phyloP scores from a whole-genome alignment of 2,797 vertebrate genomes.

The Monodelphis domestica region DNA sequence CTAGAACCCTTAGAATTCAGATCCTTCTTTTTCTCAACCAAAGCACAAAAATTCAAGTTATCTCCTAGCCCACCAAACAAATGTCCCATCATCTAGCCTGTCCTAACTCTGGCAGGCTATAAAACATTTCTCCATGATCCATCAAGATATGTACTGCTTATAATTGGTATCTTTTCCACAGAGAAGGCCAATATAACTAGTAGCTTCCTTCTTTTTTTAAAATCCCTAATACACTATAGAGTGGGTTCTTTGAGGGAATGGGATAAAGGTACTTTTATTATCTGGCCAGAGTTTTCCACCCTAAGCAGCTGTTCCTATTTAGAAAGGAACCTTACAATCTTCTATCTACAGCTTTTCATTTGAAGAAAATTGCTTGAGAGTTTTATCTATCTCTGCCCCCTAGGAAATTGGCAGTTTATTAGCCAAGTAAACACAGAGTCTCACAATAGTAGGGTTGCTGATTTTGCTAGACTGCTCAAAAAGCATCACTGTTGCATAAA shows the following conservation, averaged over 20 bases:
- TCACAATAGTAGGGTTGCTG: constrained; percentile 51
- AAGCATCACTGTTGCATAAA: constrained; percentile 72
- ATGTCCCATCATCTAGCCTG: background rate
- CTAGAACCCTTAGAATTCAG: background rate
- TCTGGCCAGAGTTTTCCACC: background rate
- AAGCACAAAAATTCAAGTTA: background rate
- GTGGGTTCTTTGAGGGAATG: constrained; percentile 28
- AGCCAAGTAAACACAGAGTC: constrained; percentile 49
- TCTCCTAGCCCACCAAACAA: background rate
- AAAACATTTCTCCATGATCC: background rate
- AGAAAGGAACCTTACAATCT: constrained; percentile 28
- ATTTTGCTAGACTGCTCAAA: constrained; percentile 71
- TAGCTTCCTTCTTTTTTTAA: background rate
- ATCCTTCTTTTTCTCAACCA: background rate
- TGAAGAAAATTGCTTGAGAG: constrained; percentile 48
- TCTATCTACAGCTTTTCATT: constrained; percentile 50
- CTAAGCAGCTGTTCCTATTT: constrained; percentile 13
- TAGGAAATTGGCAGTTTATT: constrained; percentile 41
- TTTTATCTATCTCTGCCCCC: constrained; percentile 19
- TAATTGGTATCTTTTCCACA: background rate
- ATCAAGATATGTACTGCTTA: background rate
- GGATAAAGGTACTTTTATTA: constrained; percentile 20
- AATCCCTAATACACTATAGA: background rate
- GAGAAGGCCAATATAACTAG: background rate
- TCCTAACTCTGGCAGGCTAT: background rate